Evolutionary conservation across 1,140 invertebrate genomes (phyloP), one percentile per base, ranked within the genome.

Genomic region (Philaenus spumarius): DNA sequence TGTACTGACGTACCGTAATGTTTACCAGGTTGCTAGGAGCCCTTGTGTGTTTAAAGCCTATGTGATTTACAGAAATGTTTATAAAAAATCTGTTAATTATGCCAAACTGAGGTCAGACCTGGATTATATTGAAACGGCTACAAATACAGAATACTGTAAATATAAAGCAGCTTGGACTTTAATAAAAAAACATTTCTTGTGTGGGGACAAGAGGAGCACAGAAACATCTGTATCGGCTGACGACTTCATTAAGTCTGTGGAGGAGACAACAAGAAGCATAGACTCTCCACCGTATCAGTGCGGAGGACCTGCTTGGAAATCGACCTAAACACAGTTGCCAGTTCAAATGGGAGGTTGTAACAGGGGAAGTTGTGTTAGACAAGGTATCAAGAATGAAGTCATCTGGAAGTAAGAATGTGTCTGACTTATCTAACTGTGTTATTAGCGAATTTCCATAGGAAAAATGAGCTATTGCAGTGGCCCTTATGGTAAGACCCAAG

Each of bases 161-260:
- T 48, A 23, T 22, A 19, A 48, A 48, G 46, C 46, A 4, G 46
- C 46, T 23, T 48, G 46, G 46, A 48, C 46, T 22, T 22, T 48
- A 24, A 19, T 48, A 48, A 9, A 23, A 4, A 48, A 48, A 24
- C 14, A n/a, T 23, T 6, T n/a, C n/a, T n/a, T n/a, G 22, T 15
- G 17, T 23, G 14, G 23, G 19, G n/a, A 12, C 22, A 48, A 48
- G 7, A 12, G n/a, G 46, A 48, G 46, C 40, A 43, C n/a, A 19
- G 19, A 23, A 23, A 4, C 46, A 48, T n/a, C 17, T 6, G 26
- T n/a, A 9, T 11, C 46, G n/a, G 46, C 46, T 19, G 20, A 48
- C 7, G 46, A 48, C 46, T 48, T 48, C 46, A 48, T 23, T 48
- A 23, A 48, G 9, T 48, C 46, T 6, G 46, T 48, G 9, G 26